Evolutionary conservation across 2,113 vertebrate species (phyloP), one percentile per base, ranked within the genome.

Genomic region (Cyprinodon tularosa): DNA sequence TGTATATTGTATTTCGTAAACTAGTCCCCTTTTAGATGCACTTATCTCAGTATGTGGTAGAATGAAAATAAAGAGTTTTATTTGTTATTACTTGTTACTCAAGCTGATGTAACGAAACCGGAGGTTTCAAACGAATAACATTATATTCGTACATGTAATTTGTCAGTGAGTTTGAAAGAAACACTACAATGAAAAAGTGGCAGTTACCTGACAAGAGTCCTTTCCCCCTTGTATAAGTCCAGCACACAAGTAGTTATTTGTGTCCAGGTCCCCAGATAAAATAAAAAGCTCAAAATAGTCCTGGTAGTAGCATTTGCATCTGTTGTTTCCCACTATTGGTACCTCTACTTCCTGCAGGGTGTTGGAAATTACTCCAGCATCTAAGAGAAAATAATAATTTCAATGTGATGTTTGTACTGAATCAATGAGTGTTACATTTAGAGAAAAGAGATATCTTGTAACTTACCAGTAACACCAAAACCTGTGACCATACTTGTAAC

Each of bases 311-410:
- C 86, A 89, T 3, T 20, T 14, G 38, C 93, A 94, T 61, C 82
- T 14, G 0, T 69, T 83, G 57, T 80, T 83, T 37, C 91, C 92
- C 15, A 93, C 67, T 3, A 92, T 71, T 0, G 88, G 82, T 12
- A 93, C 1, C 0, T 74, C 17, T 3, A 90, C 89, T 15, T 88
- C 80, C 62, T 75, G 76, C 9, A 89, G 63, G 62, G 57, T 42
- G 13, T 75, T 2, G 0, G 71, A 3, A 0, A 12, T 6, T 11
- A 12, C 20, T 4, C 47, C 17, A 96, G 88, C 20, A 45, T 89
- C 66, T 96, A 3, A 0, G 96, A 94, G 0, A 93, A 90, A 0
- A 96, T 91, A 87, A 96, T 95, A 0, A 95, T 94, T 12, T 92
- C 38, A 0, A 64, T 47, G 10, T 4, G 37, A 3, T 3, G 14